A percentile compares a stretch with the other conserved stretches of the same genome.
Evolutionary conservation across 2,113 vertebrate genomes (phyloP).

Genomic region (Cryptoleucopteryx plumbea): DNA sequence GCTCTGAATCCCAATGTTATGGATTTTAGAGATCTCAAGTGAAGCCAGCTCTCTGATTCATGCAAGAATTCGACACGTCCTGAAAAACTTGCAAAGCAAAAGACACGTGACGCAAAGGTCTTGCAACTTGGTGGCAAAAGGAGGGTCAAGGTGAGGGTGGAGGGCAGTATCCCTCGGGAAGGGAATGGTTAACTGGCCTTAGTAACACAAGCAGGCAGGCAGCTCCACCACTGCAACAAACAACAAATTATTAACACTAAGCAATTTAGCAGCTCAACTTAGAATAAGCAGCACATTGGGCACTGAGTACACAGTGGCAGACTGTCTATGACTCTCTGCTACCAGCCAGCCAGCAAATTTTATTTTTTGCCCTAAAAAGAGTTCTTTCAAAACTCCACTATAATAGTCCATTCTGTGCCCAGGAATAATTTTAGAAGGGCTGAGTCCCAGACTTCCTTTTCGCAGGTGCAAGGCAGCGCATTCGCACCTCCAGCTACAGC

Average conservation of each 20-base stretch:
- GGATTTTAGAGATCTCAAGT: background rate
- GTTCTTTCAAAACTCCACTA: constrained; percentile 59
- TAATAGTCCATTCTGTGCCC: constrained; percentile 41
- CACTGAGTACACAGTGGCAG: constrained; percentile 64
- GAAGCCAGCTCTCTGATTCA: background rate
- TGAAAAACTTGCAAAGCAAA: background rate
- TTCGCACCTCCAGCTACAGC: constrained; percentile 14
- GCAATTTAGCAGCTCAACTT: constrained; percentile 60
- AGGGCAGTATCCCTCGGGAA: background rate
- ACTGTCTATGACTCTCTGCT: constrained; percentile 61
- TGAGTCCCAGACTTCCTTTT: constrained; percentile 34
- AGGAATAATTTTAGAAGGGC: constrained; percentile 46
- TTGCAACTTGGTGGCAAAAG: background rate
- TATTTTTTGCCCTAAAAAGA: constrained; percentile 59
- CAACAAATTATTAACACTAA: constrained; percentile 61
- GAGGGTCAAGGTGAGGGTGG: background rate
- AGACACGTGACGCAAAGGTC: accelerated
- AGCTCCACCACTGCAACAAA: constrained; percentile 13
- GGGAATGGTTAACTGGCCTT: background rate
- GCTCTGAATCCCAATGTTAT: constrained; percentile 3
- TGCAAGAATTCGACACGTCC: background rate
- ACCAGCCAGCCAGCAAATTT: constrained; percentile 55
- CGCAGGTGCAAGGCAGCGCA: background rate
- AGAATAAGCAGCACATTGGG: constrained; percentile 61
- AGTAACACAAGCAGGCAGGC: background rate